phyloP scores from a whole-genome alignment of 2,797 vertebrate genomes.

The Hippoglossus hippoglossus region DNA sequence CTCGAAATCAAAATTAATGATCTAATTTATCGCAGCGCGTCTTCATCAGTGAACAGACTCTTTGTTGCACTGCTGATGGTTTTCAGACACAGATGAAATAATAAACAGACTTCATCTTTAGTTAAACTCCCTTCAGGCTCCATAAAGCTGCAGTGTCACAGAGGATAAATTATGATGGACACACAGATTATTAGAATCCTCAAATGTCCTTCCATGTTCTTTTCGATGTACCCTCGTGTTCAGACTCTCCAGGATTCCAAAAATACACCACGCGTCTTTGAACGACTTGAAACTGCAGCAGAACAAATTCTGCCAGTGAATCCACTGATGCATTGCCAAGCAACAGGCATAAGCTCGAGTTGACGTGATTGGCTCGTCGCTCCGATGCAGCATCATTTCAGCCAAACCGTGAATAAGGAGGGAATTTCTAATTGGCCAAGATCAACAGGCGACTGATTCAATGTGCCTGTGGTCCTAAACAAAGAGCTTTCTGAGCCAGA shows the following conservation, averaged over 20 bases:
- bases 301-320: slow-evolving; percentile 30
- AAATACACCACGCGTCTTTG: slow-evolving; percentile 24
- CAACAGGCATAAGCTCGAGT: slow-evolving; percentile 18
- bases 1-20: slow-evolving; percentile 17
- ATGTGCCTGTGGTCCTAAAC: background rate
- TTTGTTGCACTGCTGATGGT: slow-evolving; percentile 50
- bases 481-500: slow-evolving; percentile 21
- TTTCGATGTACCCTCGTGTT: background rate
- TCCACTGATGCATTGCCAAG: slow-evolving; percentile 43
- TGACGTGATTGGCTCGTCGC: slow-evolving; percentile 33
- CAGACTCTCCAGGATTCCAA: background rate
- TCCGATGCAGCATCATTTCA: slow-evolving; percentile 3
- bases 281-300: slow-evolving; percentile 34
- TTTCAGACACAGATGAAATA: slow-evolving; percentile 8
- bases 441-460: background rate
- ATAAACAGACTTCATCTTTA: background rate
- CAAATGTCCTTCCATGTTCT: background rate
- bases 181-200: background rate
- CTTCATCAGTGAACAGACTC: slow-evolving; percentile 32
- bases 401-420: background rate
- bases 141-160: too few species aligned
- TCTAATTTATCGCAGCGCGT: background rate
- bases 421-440: too few species aligned
- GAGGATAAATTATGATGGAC: too few species aligned
- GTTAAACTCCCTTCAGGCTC: background rate